phyloP scores from a whole-genome alignment of 1,140 invertebrate species.

The Varroa destructor region DNA sequence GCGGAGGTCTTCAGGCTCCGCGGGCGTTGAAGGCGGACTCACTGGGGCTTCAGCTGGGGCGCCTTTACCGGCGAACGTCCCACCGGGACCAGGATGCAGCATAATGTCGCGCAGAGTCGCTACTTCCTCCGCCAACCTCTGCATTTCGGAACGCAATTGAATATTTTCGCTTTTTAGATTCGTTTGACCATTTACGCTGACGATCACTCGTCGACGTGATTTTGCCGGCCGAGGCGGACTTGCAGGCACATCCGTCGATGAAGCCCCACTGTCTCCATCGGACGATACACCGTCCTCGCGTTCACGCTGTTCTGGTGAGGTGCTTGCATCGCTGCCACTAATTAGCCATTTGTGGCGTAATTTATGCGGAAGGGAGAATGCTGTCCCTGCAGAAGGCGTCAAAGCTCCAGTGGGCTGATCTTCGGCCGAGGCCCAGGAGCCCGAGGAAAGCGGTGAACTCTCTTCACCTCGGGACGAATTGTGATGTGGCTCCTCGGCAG shows the following conservation, averaged over 20 bases:
- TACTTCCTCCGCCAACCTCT: slow-evolving; percentile 74
- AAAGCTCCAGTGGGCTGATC: slow-evolving; percentile 32
- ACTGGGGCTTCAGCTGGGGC: not conserved
- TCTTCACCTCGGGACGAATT: slow-evolving; percentile 14
- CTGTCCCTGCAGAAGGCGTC: slow-evolving; percentile 29
- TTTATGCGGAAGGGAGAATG: slow-evolving; percentile 60
- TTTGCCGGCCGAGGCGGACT: slow-evolving; percentile 32
- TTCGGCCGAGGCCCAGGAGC: slow-evolving; percentile 34
- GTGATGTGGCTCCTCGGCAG: slow-evolving; percentile 2
- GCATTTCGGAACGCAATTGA: slow-evolving; percentile 67
- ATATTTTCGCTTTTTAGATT: slow-evolving; percentile 49
- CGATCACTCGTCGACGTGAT: slow-evolving; percentile 34
- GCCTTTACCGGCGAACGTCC: not conserved
- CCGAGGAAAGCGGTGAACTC: slow-evolving; percentile 35
- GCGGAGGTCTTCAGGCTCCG: slow-evolving; percentile 16
- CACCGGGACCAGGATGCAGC: slow-evolving; percentile 20
- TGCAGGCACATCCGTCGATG: slow-evolving; percentile 28
- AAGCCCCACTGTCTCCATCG: slow-evolving; percentile 32
- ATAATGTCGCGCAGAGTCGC: slow-evolving; percentile 61
- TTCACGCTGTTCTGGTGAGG: slow-evolving; percentile 33
- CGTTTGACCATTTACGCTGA: slow-evolving; percentile 34
- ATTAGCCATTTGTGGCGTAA: slow-evolving; percentile 78
- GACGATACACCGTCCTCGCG: slow-evolving; percentile 37
- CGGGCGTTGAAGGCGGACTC: not conserved
- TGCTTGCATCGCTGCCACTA: slow-evolving; percentile 52